Evolutionary conservation across 2,888 invertebrate species (phyloP), one percentile per base, ranked within the genome.

Genomic region (Dioctria rufipes): DNA sequence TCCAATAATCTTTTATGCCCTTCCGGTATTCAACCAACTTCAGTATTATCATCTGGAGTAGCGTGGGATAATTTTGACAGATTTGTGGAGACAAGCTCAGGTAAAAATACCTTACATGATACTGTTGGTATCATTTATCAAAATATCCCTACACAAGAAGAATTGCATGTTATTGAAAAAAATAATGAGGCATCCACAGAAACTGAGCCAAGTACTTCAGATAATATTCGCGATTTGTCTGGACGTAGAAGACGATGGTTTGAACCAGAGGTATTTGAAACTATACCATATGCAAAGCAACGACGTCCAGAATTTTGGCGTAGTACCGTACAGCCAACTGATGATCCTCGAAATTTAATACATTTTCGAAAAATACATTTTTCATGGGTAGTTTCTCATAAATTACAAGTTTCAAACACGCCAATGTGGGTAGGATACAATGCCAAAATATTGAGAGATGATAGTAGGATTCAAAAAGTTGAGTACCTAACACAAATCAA

Each of bases 401-500:
- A 11, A n/a, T 3, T 25, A 5, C 9, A 60, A 60, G 5, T 60
- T n/a, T 11, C 5, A n/a, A 60, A 60, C 25, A 60, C 60, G 25
- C 60, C 60, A 11, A 84, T 85, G 85, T 86, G 85, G 85, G 58
- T 85, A 46, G 85, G 85, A 80, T 86, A 82, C 65, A 86, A 86
- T 66, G 83, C 84, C 67, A 83, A 78, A 77, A 84, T 83, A 4
- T 60, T 9, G 11, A 67, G 8, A 39, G 84, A 85, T 77, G 11
- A 66, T 9, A 85, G 84, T 75, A 75, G 83, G 71, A 84, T 67
- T 8, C 85, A 86, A 69, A 84, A 13, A 61, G 82, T 86, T 13
- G 83, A 84, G 25, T 86, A 86, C 81, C 84, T 86, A 78, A 66
- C 86, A 9, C 85, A 84, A 9, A 87, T 86, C 51, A 86, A 87